Conservation (phyloP, 2,797 vertebrate species). For the Enoplosus armatus region DNA sequence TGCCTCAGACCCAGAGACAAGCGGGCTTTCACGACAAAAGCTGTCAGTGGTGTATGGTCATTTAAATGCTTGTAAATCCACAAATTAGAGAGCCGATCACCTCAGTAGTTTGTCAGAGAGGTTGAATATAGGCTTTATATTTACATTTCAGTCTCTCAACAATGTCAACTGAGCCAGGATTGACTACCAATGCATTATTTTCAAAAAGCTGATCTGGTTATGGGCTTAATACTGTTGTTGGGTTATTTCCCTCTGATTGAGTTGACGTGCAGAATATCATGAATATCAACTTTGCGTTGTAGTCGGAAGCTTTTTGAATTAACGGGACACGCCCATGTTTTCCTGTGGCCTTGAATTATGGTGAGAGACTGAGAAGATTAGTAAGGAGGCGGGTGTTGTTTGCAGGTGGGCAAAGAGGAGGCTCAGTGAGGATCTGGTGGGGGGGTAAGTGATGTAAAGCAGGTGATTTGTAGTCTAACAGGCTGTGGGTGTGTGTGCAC, state of each 20-base stretch:
- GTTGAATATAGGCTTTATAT: not conserved
- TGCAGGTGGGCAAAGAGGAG: conserved; percentile 26
- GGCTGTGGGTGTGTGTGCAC: conserved; percentile 26
- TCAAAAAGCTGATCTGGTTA: not conserved
- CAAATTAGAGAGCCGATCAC: not conserved
- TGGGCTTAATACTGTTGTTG: not conserved
- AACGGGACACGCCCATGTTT: not conserved
- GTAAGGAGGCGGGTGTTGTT: not conserved
- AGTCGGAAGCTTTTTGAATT: not conserved
- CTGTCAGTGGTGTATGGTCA: not conserved
- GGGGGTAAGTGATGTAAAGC: conserved; percentile 64
- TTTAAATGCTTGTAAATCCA: not conserved
- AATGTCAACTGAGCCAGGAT: not conserved
- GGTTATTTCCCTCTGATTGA: too few species aligned
- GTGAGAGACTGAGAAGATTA: conserved; percentile 11
- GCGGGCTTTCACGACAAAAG: not conserved
- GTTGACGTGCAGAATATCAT: too few species aligned
- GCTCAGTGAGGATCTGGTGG: conserved; percentile 29
- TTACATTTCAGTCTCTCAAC: too few species aligned
- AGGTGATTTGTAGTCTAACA: conserved; percentile 70
- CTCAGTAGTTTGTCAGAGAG: too few species aligned
- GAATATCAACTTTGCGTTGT: too few species aligned
- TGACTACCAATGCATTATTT: not conserved
- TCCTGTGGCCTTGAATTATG: conserved; percentile 19
- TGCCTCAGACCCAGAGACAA: not conserved